Percentiles rank a stretch among this genome's conserved stretches.
Conservation (phyloP, 1,140 invertebrate genomes). For the Diabrotica virgifera region DNA sequence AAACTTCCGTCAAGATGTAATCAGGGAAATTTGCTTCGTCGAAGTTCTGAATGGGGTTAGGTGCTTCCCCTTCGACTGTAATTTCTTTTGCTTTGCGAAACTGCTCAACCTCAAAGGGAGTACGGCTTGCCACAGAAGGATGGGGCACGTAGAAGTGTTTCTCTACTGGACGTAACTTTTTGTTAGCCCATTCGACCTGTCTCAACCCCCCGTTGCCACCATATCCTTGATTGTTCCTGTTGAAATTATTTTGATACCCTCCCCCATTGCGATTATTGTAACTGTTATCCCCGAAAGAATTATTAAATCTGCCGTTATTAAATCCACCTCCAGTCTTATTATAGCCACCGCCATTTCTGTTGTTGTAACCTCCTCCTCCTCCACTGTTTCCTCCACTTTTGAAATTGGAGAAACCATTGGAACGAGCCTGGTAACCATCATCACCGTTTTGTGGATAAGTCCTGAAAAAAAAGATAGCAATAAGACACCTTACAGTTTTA, state of each 20-base stretch:
- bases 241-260: constrained; percentile 50
- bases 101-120: constrained; percentile 69
- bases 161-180: constrained; percentile 49
- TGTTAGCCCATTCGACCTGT: constrained; percentile 11
- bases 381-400: neutral
- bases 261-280: constrained; percentile 12
- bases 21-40: constrained; percentile 78
- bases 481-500: no score
- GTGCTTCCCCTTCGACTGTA: constrained; percentile 59
- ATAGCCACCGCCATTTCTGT: neutral
- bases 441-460: neutral
- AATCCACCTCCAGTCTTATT: neutral
- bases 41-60: constrained; percentile 77
- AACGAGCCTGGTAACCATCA: neutral
- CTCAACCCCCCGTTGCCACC: constrained; percentile 17
- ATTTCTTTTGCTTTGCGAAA: constrained; percentile 73
- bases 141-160: constrained; percentile 91
- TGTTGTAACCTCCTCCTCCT: no score
- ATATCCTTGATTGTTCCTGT: constrained; percentile 72
- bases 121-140: constrained; percentile 64
- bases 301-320: neutral
- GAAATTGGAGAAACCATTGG: neutral
- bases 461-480: neutral
- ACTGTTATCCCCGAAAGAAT: neutral
- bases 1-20: constrained; percentile 72